Percentiles rank a stretch among this genome's conserved stretches.
phyloP scores from a whole-genome alignment of 37 sponge, comb jelly and placozoan species.

The Beroe forskalii region DNA sequence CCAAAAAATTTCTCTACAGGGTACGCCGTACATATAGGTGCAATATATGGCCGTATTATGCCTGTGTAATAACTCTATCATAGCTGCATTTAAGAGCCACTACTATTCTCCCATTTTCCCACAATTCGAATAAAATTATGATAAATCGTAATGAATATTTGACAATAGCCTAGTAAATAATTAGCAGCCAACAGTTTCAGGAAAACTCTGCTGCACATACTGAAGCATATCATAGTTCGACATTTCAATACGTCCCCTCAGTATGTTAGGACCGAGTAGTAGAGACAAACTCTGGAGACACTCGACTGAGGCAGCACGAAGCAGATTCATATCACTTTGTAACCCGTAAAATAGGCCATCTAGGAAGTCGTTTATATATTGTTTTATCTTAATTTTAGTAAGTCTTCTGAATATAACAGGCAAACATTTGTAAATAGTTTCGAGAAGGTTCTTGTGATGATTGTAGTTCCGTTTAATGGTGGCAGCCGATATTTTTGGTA shows the following conservation, averaged over 20 bases:
- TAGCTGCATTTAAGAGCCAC: too few relatives aligned
- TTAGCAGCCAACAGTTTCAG: conserved; percentile 45
- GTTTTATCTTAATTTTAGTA: conserved; percentile 64
- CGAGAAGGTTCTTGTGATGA: conserved; percentile 76
- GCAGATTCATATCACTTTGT: background rate
- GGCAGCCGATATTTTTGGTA: conserved; percentile 74
- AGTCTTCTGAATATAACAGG: conserved; percentile 65
- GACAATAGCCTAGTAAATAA: background rate
- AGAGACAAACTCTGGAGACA: conserved; percentile 51
- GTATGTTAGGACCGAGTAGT: conserved; percentile 63
- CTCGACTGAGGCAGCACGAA: conserved; percentile 62
- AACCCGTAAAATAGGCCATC: conserved; percentile 64
- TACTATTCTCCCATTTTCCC: too few relatives aligned
- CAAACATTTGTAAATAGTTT: conserved; percentile 75
- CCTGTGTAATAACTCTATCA: too few relatives aligned
- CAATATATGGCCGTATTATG: too few relatives aligned
- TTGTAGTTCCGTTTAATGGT: conserved; percentile 72
- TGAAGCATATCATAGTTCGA: conserved; percentile 21
- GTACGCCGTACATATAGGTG: too few relatives aligned
- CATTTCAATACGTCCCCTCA: conserved; percentile 68
- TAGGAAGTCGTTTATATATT: conserved; percentile 56
- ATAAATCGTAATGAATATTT: too few relatives aligned
- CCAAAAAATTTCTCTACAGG: too few relatives aligned
- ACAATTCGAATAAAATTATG: too few relatives aligned
- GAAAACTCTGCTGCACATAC: conserved; percentile 24